Percentiles rank a stretch among this genome's conserved stretches.
Evolutionary conservation across 2,888 invertebrate genomes (phyloP).

Genomic region (Lobophora halterata): DNA sequence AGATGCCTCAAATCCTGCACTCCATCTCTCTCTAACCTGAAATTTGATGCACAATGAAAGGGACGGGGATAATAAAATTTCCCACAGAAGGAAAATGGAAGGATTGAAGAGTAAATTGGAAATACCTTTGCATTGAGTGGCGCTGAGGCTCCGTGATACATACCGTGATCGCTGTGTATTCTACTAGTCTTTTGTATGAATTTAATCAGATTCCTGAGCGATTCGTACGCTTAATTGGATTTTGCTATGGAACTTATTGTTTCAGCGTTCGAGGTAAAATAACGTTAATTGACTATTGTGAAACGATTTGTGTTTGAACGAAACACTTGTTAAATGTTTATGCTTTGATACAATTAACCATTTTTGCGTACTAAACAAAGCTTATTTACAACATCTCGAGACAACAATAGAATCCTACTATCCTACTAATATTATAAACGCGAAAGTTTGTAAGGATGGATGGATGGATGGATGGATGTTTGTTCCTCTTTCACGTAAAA

Average conservation of each 20-base stretch:
- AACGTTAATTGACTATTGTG: constrained; percentile 7
- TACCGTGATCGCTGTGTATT: constrained; percentile 59
- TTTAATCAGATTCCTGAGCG: constrained; percentile 65
- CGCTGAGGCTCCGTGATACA: constrained; percentile 67
- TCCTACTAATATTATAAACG: too few species aligned
- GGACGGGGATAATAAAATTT: constrained; percentile 66
- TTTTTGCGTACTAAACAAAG: too few species aligned
- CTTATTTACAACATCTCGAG: too few species aligned
- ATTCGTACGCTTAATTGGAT: constrained; percentile 62
- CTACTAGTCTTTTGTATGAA: constrained; percentile 67
- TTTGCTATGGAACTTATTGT: constrained; percentile 42
- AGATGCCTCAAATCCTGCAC: constrained; percentile 56
- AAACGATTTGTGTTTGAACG: constrained; percentile 2
- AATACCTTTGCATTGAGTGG: constrained; percentile 76
- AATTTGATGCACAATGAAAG: constrained; percentile 42
- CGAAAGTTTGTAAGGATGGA: too few species aligned
- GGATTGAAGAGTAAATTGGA: constrained; percentile 79
- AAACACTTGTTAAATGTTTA: neutral
- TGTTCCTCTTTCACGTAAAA: too few species aligned
- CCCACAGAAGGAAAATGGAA: constrained; percentile 68
- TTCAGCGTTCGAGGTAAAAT: constrained; percentile 6
- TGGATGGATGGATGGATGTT: too few species aligned
- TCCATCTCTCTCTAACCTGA: constrained; percentile 44
- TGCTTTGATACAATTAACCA: neutral
- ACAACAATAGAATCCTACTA: too few species aligned